Evolutionary conservation across 2,797 vertebrate species (phyloP).

Genomic region (Protosalanx chinensis): DNA sequence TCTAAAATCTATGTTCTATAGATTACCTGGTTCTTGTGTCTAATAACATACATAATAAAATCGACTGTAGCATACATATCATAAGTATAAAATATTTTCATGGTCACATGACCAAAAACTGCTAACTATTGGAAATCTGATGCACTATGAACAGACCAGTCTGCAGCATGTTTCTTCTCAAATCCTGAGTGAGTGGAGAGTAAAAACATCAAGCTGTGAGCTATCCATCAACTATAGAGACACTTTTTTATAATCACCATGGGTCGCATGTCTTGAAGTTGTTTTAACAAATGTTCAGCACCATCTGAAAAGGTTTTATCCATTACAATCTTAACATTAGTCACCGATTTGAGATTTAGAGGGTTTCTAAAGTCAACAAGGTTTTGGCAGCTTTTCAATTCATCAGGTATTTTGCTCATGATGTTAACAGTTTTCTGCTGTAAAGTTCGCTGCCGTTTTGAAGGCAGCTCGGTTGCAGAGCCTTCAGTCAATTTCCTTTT

Average conservation of each 20-base stretch:
- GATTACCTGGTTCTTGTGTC: conserved; percentile 78
- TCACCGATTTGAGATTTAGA: conserved; percentile 82
- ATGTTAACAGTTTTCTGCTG: conserved; percentile 56
- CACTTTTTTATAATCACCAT: conserved; percentile 87
- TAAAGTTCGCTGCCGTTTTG: conserved; percentile 78
- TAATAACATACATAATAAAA: conserved; percentile 79
- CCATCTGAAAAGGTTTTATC: conserved; percentile 87
- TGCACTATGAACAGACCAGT: conserved; percentile 71
- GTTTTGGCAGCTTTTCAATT: conserved; percentile 73
- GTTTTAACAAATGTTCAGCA: conserved; percentile 87
- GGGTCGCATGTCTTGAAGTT: conserved; percentile 98
- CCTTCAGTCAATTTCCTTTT: conserved; percentile 83
- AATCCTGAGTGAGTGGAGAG: conserved; percentile 81
- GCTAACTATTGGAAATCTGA: conserved; percentile 69
- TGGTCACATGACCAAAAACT: conserved; percentile 63
- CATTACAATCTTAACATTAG: conserved; percentile 93
- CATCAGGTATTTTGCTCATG: conserved; percentile 57
- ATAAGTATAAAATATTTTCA: conserved; percentile 71
- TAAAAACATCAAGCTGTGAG: conserved; percentile 65
- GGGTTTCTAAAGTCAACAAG: conserved; percentile 89
- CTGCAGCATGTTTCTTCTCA: conserved; percentile 80
- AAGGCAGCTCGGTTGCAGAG: conserved; percentile 68
- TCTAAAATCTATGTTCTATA: conserved; percentile 84
- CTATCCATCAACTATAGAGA: conserved; percentile 68
- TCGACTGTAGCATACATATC: conserved; percentile 73